A percentile compares a stretch with the other conserved stretches of the same genome.
Conservation (phyloP, 2,797 vertebrate genomes). For the Anabacerthia variegaticeps region DNA sequence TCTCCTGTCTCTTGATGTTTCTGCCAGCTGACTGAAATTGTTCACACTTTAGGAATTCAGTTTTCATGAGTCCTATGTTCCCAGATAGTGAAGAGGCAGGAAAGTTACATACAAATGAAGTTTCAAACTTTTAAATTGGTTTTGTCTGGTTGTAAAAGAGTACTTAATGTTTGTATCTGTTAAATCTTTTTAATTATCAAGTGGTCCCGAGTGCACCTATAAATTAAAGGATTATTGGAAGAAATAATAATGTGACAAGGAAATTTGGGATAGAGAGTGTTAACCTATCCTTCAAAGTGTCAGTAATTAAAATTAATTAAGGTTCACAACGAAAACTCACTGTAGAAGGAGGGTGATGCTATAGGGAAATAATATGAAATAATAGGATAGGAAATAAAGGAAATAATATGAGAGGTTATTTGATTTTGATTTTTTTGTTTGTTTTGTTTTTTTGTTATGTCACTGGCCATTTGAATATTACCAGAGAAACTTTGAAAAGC, state of each 20-base stretch:
- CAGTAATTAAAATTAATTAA: conserved; percentile 49
- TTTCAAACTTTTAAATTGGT: conserved; percentile 12
- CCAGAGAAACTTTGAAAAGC: not conserved
- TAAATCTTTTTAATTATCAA: conserved; percentile 49
- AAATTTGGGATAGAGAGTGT: conserved; percentile 8
- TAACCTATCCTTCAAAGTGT: conserved; percentile 55
- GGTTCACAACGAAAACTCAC: not conserved
- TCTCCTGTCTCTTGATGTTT: not conserved
- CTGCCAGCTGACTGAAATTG: not conserved
- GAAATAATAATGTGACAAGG: conserved; percentile 30
- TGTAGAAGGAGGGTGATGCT: not conserved
- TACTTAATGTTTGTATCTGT: not conserved
- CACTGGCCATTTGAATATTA: not conserved
- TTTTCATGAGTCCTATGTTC: not conserved
- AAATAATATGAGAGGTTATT: not conserved
- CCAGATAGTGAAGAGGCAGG: not conserved
- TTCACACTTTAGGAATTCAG: not conserved
- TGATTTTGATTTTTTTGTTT: no score
- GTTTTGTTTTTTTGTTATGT: not conserved
- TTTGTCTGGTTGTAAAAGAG: conserved; percentile 5
- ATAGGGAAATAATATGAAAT: conserved; percentile 1
- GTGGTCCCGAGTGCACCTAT: conserved; percentile 1
- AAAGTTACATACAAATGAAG: not conserved
- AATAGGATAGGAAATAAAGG: not conserved
- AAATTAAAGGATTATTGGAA: conserved; percentile 53